A percentile compares a stretch with the other conserved stretches of the same genome.
These are phyloP conservation scores for Lagocephalus sceleratus DNA, from an alignment of 2,797 vertebrate species.

Conservation along the genomic window DNA sequence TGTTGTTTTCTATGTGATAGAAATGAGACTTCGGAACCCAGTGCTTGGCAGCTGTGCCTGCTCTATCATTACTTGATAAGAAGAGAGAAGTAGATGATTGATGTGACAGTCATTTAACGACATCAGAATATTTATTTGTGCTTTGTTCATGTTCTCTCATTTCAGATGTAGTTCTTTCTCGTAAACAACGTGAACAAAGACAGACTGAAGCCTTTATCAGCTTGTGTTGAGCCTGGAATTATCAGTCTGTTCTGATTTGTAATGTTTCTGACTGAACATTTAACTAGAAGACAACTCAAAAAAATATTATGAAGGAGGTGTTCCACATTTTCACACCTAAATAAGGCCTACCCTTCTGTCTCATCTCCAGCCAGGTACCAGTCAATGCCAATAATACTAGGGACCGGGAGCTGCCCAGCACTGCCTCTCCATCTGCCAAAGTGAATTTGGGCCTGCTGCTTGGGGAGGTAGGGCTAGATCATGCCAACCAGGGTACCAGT, in stretches of 20 bases:
- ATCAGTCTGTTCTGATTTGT: conserved; percentile 1
- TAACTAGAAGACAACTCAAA: too few relatives aligned
- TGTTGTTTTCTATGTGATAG: conserved; percentile 22
- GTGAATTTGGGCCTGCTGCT: conserved; percentile 66
- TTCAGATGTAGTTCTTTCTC: conserved; percentile 1
- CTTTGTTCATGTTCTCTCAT: conserved; percentile 21
- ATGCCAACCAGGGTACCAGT: conserved; percentile 45
- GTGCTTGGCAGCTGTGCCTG: not conserved
- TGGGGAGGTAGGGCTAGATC: conserved; percentile 36
- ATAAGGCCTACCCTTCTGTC: conserved; percentile 18
- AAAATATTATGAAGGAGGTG: not conserved
- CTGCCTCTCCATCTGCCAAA: conserved; percentile 69
- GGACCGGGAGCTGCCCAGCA: conserved; percentile 67
- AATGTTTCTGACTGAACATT: not conserved
- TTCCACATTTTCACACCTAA: conserved; percentile 15
- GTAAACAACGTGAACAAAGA: conserved; percentile 9
- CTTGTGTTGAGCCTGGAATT: not conserved
- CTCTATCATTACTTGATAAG: conserved; percentile 16
- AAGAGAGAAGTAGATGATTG: conserved; percentile 14
- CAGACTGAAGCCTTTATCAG: conserved; percentile 13
- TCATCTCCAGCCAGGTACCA: conserved; percentile 81
- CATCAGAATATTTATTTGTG: conserved; percentile 3
- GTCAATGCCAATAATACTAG: conserved; percentile 65
- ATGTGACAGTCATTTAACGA: conserved; percentile 6
- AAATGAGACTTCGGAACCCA: conserved; percentile 15